These are phyloP conservation scores for Diachrysia chrysitis DNA, from an alignment of 2,888 invertebrate genomes.

Conservation along the genomic window DNA sequence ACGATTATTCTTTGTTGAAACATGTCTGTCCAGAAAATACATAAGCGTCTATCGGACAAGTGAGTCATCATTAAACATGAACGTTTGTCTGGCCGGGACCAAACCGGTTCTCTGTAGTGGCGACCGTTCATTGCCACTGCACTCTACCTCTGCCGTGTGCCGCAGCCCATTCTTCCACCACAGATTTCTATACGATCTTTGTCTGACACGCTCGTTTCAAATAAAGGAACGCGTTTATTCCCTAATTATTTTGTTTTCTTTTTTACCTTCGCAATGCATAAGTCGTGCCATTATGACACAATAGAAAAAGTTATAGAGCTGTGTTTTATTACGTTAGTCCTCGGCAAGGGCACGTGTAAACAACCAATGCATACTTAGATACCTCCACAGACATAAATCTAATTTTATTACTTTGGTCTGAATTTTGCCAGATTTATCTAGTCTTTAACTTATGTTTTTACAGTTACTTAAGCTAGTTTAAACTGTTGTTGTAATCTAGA, in stretches of 20 bases:
- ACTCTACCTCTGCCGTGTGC: slow-evolving; percentile 31
- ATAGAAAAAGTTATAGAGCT: slow-evolving; percentile 6
- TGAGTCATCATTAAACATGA: slow-evolving; percentile 65
- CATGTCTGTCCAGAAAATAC: slow-evolving; percentile 17
- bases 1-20: slow-evolving; percentile 14
- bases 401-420: slow-evolving; percentile 12
- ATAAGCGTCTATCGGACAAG: slow-evolving; percentile 24
- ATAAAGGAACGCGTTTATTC: slow-evolving; percentile 4
- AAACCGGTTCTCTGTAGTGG: slow-evolving; percentile 66
- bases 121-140: slow-evolving; percentile 68
- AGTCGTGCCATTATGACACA: slow-evolving; percentile 8
- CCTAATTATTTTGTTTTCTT: slow-evolving; percentile 1
- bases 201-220: slow-evolving; percentile 13
- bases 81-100: slow-evolving; percentile 54
- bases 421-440: slow-evolving; percentile 4
- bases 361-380: slow-evolving; percentile 7
- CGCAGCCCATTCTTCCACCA: slow-evolving; percentile 26
- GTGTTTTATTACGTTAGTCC: slow-evolving; percentile 13
- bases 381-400: no score
- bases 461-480: no score
- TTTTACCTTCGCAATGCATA: slow-evolving; percentile 2
- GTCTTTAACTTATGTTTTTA: not conserved
- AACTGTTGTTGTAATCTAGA: no score
- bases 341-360: slow-evolving; percentile 9
- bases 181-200: slow-evolving; percentile 8